Conservation (phyloP, 2,797 vertebrate genomes). For the Morus bassanus region DNA sequence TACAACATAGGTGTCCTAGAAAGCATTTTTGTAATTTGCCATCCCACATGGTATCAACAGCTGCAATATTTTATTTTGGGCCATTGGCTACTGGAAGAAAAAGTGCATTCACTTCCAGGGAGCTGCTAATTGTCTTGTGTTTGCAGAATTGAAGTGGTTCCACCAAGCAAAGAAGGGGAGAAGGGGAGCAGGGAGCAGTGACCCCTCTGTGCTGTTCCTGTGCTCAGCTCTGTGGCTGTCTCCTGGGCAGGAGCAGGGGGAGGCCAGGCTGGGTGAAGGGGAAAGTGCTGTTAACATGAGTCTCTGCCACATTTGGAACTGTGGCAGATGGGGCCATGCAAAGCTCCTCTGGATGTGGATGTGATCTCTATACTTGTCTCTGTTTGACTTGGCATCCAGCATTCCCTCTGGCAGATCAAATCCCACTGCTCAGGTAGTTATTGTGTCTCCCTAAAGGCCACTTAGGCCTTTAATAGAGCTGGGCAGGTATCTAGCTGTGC, state of each 20-base stretch:
- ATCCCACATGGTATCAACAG: background rate
- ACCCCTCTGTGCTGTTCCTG: background rate
- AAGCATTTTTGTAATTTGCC: background rate
- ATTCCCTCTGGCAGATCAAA: background rate
- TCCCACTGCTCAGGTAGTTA: background rate
- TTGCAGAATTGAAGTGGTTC: background rate
- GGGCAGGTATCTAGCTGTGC: background rate
- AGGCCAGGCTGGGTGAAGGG: background rate
- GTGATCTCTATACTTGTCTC: background rate
- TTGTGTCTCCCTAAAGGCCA: background rate
- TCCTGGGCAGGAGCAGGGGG: background rate
- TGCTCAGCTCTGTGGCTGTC: background rate
- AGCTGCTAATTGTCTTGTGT: background rate
- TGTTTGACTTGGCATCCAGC: background rate
- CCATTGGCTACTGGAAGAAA: background rate
- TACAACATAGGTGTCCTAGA: background rate
- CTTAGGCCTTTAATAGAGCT: background rate
- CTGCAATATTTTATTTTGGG: background rate
- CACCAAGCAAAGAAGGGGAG: background rate
- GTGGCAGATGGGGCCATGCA: background rate
- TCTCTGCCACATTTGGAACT: background rate
- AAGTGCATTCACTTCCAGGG: background rate
- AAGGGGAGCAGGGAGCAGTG: background rate
- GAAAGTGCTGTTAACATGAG: background rate
- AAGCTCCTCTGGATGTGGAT: background rate